phyloP scores from a whole-genome alignment of 2,888 invertebrate genomes.

The Disparrhopalites patrizii region DNA sequence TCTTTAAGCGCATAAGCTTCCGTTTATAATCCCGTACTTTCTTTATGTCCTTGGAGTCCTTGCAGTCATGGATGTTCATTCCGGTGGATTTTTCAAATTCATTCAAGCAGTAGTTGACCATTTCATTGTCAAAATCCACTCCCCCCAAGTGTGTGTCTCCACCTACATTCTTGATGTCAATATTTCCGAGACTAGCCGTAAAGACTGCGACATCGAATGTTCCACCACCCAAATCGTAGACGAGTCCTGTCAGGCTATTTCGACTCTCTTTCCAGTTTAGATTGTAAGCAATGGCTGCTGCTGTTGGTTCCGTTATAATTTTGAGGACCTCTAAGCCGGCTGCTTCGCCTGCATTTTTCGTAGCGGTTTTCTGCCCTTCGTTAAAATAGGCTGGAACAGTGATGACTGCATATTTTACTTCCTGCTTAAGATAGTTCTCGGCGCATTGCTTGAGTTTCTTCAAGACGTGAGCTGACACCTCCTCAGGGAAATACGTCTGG shows the following conservation, averaged over 20 bases:
- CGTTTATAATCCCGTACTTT: neutral
- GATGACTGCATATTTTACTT: conserved; percentile 70
- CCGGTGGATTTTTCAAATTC: conserved; percentile 16
- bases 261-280: neutral
- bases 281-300: conserved; percentile 60
- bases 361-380: conserved; percentile 64
- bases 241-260: conserved; percentile 13
- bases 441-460: conserved; percentile 90
- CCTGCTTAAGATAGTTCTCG: conserved; percentile 77
- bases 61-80: conserved; percentile 6
- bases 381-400: conserved; percentile 77
- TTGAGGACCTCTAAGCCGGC: conserved; percentile 81
- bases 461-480: conserved; percentile 63
- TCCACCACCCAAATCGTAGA: conserved; percentile 34
- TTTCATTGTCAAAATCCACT: conserved; percentile 28
- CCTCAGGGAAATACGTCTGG: conserved; percentile 61
- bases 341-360: conserved; percentile 74
- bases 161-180: conserved; percentile 14
- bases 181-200: neutral
- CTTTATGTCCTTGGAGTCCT: neutral
- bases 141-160: conserved; percentile 31
- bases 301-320: conserved; percentile 87
- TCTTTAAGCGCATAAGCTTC: neutral
- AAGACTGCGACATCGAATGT: conserved; percentile 40
- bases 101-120: conserved; percentile 50